Base-by-base conservation (phyloP, 2,113 vertebrate species). In the Labeo rohita region DNA sequence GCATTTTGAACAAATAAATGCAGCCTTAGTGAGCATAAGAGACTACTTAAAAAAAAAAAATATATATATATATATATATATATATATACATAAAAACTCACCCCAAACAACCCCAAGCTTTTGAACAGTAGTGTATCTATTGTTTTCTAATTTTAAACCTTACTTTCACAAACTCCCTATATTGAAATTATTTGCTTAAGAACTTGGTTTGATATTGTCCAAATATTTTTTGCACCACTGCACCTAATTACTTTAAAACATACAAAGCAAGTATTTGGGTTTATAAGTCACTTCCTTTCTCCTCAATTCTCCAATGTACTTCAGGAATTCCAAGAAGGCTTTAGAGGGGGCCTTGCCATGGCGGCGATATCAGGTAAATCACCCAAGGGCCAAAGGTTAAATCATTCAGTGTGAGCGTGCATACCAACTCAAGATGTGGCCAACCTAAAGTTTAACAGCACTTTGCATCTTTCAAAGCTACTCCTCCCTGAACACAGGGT, bases 391-490 rank as follows among this genome's bases (percentile, higher is more conserved):
- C 39, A 65, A 65, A 65, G 39, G 59, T 65, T 80, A 80, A 80
- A 65, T 65, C 39, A 65, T 49, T 63, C 56, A 28, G 43, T 9
- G n/a, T 47, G 78, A 65, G 23, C 3, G 6, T 82, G 28, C 16
- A 82, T 54, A 34, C 18, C 45, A 70, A 52, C 10, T 70, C 28
- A n/a, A 82, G 47, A 52, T 70, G 8, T 34, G 59, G 39, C 45
- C 61, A 66, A 49, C 3, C 23, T 11, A 49, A 12, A 8, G 18
- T 70, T 82, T 21, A 68, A 21, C 65, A 70, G 63, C 39, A 36
- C 47, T 39, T 70, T 82, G 13, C 79, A 81, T 66, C n/a, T 81
- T 65, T 49, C 16, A 65, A 66, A 49, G 8, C 59, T 34, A 9
- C 21, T 15, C 9, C 21, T 63, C 6, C 54, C 54, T 52, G 13